A percentile compares a stretch with the other conserved stretches of the same genome.
phyloP scores from a whole-genome alignment of 2,113 vertebrate species.

The Riparia riparia region DNA sequence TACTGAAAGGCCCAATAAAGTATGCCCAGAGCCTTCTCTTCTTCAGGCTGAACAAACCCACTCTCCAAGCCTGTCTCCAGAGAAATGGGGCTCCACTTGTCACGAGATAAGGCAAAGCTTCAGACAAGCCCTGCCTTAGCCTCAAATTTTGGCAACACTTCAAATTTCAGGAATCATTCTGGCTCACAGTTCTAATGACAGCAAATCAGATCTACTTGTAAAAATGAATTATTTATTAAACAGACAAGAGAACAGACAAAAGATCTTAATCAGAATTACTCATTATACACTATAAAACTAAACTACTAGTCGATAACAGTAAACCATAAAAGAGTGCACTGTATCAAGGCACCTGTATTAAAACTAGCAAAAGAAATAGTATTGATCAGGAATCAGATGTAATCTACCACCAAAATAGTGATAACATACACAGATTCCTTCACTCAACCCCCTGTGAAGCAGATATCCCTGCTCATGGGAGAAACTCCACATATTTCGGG shows the following conservation, averaged over 20 bases:
- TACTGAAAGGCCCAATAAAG: neutral
- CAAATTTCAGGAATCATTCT: neutral
- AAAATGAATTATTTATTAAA: neutral
- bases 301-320: neutral
- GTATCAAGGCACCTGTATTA: neutral
- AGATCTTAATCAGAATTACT: neutral
- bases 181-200: neutral
- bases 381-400: neutral
- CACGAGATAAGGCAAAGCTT: neutral
- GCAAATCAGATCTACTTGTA: neutral
- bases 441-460: neutral
- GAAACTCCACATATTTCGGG: neutral
- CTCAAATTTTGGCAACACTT: neutral
- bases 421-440: neutral
- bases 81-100: neutral
- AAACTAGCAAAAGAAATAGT: neutral
- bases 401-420: accelerated
- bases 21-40: neutral
- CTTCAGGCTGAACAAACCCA: neutral
- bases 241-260: neutral
- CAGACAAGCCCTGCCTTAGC: neutral
- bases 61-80: neutral
- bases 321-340: neutral
- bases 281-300: neutral
- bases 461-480: neutral